These are phyloP conservation scores for Calephelis perditalis DNA, from an alignment of 2,888 invertebrate species.

Conservation along the genomic window DNA sequence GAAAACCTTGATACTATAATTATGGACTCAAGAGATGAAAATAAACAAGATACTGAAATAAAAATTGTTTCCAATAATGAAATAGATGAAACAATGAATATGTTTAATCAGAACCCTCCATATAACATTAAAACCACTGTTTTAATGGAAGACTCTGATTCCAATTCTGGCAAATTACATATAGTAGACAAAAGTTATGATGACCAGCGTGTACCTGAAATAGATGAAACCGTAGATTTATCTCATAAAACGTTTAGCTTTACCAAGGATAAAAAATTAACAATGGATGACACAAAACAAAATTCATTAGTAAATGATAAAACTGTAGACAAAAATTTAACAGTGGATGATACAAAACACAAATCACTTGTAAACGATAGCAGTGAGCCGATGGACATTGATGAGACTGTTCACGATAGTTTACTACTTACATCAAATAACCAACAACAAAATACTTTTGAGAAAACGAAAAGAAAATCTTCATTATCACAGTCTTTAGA, in stretches of 20 bases:
- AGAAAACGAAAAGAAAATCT: constrained; percentile 37
- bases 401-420: constrained; percentile 59
- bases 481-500: constrained; percentile 37
- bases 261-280: constrained; percentile 13
- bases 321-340: not conserved
- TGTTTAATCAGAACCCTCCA: constrained; percentile 44
- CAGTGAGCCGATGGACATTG: constrained; percentile 70
- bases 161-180: constrained; percentile 40
- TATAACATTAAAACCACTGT: constrained; percentile 40
- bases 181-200: constrained; percentile 35
- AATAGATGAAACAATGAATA: constrained; percentile 32
- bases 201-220: constrained; percentile 62
- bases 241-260: constrained; percentile 2
- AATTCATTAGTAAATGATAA: constrained; percentile 32
- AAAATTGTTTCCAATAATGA: constrained; percentile 18
- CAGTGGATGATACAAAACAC: constrained; percentile 19
- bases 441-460: constrained; percentile 16
- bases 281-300: constrained; percentile 19
- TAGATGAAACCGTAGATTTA: constrained; percentile 33
- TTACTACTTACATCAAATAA: constrained; percentile 33
- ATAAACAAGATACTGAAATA: constrained; percentile 16
- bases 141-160: constrained; percentile 56
- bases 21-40: constrained; percentile 17
- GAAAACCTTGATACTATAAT: constrained; percentile 19
- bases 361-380: constrained; percentile 34